Base-by-base conservation (phyloP, 2,888 invertebrate genomes). In the Cerastis rubricosa region DNA sequence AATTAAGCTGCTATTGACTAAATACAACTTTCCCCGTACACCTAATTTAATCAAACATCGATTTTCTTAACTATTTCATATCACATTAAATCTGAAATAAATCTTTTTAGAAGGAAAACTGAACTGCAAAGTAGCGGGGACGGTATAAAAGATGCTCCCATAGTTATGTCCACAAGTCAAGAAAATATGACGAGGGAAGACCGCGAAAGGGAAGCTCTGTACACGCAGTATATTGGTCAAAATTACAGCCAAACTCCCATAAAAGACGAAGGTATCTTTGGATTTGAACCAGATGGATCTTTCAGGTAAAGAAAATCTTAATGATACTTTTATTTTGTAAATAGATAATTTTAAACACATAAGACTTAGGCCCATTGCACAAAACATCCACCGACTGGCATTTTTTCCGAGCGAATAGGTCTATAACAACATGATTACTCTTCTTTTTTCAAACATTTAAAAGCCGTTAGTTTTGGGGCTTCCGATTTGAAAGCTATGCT, bases 101-200 rank as follows among this genome's bases (percentile, higher is more conserved):
- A 71, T 76, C 19, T 0, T 90, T 90, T 73, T 79, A 97, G 96
- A 88, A 93, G 97, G 82, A 97, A 97, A 94, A 94, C 91, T 84
- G 96, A 94, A 94, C 92, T 94, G 88, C 93, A 96, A 96, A 89
- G 95, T 90, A 93, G 94, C 66, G 93, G 94, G 17, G 97, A 97
- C 22, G 95, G 95, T 61, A 90, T 95, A 29, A 97, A 96, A 90
- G 97, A 97, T 88, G 95, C 94, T 43, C 96, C 97, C 6, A 92
- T 97, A 70, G 89, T 97, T 57, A 97, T 97, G 92, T 97, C 97
- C 5, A 96, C 97, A 9, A 97, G 97, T 88, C 97, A 97, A 92
- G 97, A 97, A 90, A 97, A 97, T 89, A 97, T 97, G 94, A 96
- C 96, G 4, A 92, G 93, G 82, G 95, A 96, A 90, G 96, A 97